Base-by-base conservation (phyloP, 2,888 invertebrate genomes). In the Drosophila parthenogenetica region DNA sequence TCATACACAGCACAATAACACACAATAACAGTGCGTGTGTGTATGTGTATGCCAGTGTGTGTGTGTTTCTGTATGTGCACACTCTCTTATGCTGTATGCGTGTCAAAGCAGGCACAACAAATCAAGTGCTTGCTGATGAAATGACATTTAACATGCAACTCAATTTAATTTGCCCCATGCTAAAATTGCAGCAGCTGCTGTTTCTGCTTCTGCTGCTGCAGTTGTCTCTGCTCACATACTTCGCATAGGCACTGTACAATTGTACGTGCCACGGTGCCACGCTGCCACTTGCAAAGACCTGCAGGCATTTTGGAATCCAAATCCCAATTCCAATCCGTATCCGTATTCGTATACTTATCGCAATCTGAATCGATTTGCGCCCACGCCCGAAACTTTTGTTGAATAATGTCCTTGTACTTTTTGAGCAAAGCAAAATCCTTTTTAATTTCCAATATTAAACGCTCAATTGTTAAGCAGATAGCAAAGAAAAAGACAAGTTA, bases 91-190 rank as follows among this genome's bases (percentile, higher is more conserved):
- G 14, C 17, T 37, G 14, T 54, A 49, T 54, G 45, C 79, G 77
- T 84, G 71, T 77, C 85, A 85, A 79, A 73, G 82, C 77, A 35
- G 45, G 55, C 55, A 69, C 67, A 79, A 84, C 67, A 79, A 84
- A 81, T 81, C 83, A 72, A 86, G 79, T 82, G 77, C 49, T 63
- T 53, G 67, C 70, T 79, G 83, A 86, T 86, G 81, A 81, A 87
- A 86, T 84, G 87, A 69, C 87, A 87, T 82, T 89, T 87, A 82
- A 86, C 79, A 85, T 78, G 78, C 75, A 81, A 88, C 82, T 87
- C 86, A 89, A 89, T 89, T 86, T 84, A 81, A 88, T 88, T 89
- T 84, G 71, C 73, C 69, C 79, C 60, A 17, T 59, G 59, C 60
- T 46, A 40, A 14, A 43, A 17, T 55, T n/a, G 53, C 57, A 51